These are phyloP conservation scores for Caiman crocodilus DNA, from an alignment of 2,797 vertebrate genomes.

Conservation along the genomic window DNA sequence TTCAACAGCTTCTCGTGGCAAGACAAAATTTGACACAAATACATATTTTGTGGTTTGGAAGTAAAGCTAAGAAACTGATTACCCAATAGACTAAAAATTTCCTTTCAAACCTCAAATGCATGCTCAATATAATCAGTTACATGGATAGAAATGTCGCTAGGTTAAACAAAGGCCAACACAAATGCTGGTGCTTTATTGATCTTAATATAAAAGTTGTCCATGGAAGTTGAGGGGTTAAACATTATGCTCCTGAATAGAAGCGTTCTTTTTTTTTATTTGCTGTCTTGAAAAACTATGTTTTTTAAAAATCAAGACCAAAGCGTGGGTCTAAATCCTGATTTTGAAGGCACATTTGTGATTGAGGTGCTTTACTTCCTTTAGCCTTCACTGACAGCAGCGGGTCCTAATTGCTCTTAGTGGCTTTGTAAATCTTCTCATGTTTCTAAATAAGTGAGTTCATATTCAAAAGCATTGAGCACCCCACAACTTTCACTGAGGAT, in stretches of 20 bases:
- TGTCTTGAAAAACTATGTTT: not conserved
- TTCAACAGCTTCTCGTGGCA: slow-evolving; percentile 51
- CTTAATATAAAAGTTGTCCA: not conserved
- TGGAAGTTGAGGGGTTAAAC: not conserved
- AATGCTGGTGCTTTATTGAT: not conserved
- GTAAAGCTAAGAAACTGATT: slow-evolving; percentile 60
- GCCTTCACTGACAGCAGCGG: not conserved
- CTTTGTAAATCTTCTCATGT: not conserved
- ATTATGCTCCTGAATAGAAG: not conserved
- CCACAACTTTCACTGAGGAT: not conserved
- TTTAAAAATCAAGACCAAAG: not conserved
- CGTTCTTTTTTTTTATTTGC: not conserved
- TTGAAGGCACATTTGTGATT: not conserved
- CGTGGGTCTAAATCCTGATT: not conserved
- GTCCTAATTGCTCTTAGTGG: not conserved
- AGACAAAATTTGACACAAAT: slow-evolving; percentile 63
- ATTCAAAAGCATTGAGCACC: not conserved
- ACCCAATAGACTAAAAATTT: slow-evolving; percentile 61
- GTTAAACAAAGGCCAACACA: not conserved
- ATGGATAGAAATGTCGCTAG: not conserved
- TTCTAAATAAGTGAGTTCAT: not conserved
- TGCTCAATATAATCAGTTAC: slow-evolving; percentile 10
- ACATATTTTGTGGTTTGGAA: slow-evolving; percentile 70
- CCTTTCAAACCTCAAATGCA: slow-evolving; percentile 53
- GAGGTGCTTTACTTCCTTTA: not conserved